phyloP scores from a whole-genome alignment of 2,888 invertebrate genomes.

The Chromoteleia sp. region DNA sequence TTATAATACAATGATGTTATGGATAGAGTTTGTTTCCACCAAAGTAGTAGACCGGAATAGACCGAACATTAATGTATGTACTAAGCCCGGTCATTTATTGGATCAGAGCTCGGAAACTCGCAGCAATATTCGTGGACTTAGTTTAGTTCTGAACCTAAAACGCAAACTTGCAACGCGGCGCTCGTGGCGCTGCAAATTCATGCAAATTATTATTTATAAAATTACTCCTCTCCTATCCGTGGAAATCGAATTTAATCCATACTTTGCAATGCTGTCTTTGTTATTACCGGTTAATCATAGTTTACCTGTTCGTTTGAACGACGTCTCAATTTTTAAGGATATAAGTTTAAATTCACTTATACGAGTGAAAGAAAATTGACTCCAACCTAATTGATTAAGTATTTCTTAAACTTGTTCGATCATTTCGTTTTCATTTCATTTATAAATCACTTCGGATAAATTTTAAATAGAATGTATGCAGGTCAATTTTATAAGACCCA shows the following conservation, averaged over 20 bases:
- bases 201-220: conserved; percentile 52
- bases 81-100: conserved; percentile 63
- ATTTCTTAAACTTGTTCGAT: too few relatives aligned
- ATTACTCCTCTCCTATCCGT: conserved; percentile 7
- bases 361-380: too few relatives aligned
- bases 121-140: conserved; percentile 60
- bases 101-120: conserved; percentile 55
- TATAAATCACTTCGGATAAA: too few relatives aligned
- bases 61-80: conserved; percentile 59
- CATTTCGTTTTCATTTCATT: too few relatives aligned
- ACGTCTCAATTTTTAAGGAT: too few relatives aligned
- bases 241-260: neutral
- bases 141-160: conserved; percentile 45
- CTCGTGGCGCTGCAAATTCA: conserved; percentile 30
- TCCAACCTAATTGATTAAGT: too few relatives aligned
- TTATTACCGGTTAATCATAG: neutral
- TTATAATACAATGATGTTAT: conserved; percentile 35
- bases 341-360: too few relatives aligned
- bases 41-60: conserved; percentile 48
- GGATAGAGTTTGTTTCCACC: conserved; percentile 48
- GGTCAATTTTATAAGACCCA: too few relatives aligned
- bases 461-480: too few relatives aligned
- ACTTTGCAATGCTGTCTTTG: neutral
- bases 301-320: too few relatives aligned
- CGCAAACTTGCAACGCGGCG: conserved; percentile 36